Evolutionary conservation across 2,113 vertebrate species (phyloP), one percentile per base, ranked within the genome.

Genomic region (Oncorhynchus kisutch): DNA sequence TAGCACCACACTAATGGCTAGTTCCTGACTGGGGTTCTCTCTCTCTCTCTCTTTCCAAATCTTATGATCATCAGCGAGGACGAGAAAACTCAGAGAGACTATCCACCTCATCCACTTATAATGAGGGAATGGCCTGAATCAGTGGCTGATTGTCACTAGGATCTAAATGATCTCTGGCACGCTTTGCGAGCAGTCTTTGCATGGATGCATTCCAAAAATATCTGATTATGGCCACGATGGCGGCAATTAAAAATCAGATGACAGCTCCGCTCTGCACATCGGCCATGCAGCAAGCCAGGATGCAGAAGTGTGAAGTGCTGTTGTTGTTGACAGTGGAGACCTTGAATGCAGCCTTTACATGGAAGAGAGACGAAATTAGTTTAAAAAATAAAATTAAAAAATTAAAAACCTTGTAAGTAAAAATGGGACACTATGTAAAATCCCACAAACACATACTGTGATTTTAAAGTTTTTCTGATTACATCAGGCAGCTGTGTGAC

Each of bases 241-340:
- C 57, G 2, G 54, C 83, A 83, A 80, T 84, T 85, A 84, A 81
- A 84, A 81, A 45, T 86, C 74, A 66, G 59, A 84, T 81, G 83
- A 84, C 76, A 82, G 54, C 73, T 65, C 66, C 54, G 77, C 49
- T 66, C n/a, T 2, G 73, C 27, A 31, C 67, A 25, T 49, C 48
- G 62, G 75, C 73, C 76, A 64, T 22, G n/a, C 16, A 59, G 24
- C n/a, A 20, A 71, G 74, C 24, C 59, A 51, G 1, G 6, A 45
- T 25, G 59, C 65, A 54, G 66, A 25, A 31, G 64, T 57, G 3
- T 29, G 69, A 54, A 2, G 24, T 7, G 65, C 14, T 67, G 65
- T 66, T 60, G 22, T 68, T 66, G 24, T 71, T 70, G 14, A 59
- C 65, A 22, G 71, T 59, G 49, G 34, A 0, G 3, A 27, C 24